Percentiles rank a stretch among this genome's conserved stretches.
Evolutionary conservation across 2,888 invertebrate species (phyloP).

Genomic region (Phortica magna): DNA sequence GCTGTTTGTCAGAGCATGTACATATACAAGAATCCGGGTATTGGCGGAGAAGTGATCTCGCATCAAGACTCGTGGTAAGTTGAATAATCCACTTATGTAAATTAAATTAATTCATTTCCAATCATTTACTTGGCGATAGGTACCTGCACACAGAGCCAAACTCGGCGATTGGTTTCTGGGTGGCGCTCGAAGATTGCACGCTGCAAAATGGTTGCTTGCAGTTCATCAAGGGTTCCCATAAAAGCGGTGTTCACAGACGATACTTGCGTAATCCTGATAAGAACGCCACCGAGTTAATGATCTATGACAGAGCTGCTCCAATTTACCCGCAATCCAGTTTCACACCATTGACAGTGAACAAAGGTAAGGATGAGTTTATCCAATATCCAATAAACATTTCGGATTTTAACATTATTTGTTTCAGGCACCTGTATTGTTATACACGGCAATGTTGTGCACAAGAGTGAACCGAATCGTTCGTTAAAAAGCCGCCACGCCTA

Average conservation of each 20-base stretch:
- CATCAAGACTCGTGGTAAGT: slow-evolving; percentile 89
- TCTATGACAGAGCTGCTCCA: slow-evolving; percentile 85
- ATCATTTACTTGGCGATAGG: too few species aligned
- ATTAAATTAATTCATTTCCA: too few species aligned
- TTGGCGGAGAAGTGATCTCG: slow-evolving; percentile 90
- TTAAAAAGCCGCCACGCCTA: slow-evolving; percentile 93
- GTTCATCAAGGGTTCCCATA: slow-evolving; percentile 95
- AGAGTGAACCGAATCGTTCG: slow-evolving; percentile 92
- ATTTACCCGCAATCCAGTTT: slow-evolving; percentile 87
- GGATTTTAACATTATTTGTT: slow-evolving; percentile 1
- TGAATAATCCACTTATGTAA: too few species aligned
- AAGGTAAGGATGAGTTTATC: slow-evolving; percentile 81
- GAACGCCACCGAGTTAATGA: slow-evolving; percentile 80
- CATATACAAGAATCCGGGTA: slow-evolving; percentile 96
- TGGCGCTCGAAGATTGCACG: slow-evolving; percentile 96
- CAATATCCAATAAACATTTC: background rate
- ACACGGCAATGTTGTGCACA: slow-evolving; percentile 95
- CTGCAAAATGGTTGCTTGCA: slow-evolving; percentile 96
- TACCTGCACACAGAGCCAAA: slow-evolving; percentile 92
- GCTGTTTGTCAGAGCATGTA: slow-evolving; percentile 97
- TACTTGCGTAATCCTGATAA: slow-evolving; percentile 85
- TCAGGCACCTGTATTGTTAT: slow-evolving; percentile 92
- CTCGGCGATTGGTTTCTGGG: slow-evolving; percentile 93
- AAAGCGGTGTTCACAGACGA: slow-evolving; percentile 85
- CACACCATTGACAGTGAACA: slow-evolving; percentile 87